Conservation (phyloP, 35 echinoderm and acorn worm species). For the Ophiothrix spiculata region DNA sequence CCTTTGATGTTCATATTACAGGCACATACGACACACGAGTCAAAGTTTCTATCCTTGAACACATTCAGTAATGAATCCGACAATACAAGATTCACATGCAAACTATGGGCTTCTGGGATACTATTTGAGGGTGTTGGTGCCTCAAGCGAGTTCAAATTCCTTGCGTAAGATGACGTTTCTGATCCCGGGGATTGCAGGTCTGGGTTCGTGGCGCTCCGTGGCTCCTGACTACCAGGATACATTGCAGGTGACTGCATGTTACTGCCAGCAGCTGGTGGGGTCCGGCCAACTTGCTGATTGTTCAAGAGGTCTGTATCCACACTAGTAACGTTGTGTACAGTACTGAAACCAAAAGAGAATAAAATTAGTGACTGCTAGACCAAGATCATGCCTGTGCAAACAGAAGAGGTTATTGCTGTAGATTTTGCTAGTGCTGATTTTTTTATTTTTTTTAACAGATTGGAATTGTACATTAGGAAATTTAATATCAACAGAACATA, state of each 20-base stretch:
- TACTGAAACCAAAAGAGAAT: slow-evolving; percentile 16
- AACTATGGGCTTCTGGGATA: slow-evolving; percentile 85
- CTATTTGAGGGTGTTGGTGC: slow-evolving; percentile 51
- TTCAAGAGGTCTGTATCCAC: slow-evolving; percentile 62
- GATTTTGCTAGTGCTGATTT: no score
- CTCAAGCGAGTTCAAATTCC: slow-evolving; percentile 92
- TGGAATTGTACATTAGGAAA: no score
- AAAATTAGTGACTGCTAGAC: neutral
- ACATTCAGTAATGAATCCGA: slow-evolving; percentile 92
- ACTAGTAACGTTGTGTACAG: slow-evolving; percentile 35
- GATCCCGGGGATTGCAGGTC: slow-evolving; percentile 78
- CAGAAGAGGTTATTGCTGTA: no score
- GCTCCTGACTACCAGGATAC: slow-evolving; percentile 88
- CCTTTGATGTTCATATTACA: slow-evolving; percentile 98
- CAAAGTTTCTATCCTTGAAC: slow-evolving; percentile 98
- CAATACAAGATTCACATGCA: slow-evolving; percentile 71
- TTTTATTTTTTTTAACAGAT: no score
- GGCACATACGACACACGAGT: slow-evolving; percentile 94
- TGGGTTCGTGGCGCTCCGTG: slow-evolving; percentile 54
- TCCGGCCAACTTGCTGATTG: slow-evolving; percentile 47
- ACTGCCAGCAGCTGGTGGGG: slow-evolving; percentile 31
- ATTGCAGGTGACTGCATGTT: slow-evolving; percentile 76
- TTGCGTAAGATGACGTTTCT: slow-evolving; percentile 81
- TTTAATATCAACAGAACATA: no score
- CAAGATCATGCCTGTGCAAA: no score